Percentiles rank a stretch among this genome's conserved stretches.
Conservation (phyloP, 64 coral and sea anemone species). For the Dendronephthya gigantea region DNA sequence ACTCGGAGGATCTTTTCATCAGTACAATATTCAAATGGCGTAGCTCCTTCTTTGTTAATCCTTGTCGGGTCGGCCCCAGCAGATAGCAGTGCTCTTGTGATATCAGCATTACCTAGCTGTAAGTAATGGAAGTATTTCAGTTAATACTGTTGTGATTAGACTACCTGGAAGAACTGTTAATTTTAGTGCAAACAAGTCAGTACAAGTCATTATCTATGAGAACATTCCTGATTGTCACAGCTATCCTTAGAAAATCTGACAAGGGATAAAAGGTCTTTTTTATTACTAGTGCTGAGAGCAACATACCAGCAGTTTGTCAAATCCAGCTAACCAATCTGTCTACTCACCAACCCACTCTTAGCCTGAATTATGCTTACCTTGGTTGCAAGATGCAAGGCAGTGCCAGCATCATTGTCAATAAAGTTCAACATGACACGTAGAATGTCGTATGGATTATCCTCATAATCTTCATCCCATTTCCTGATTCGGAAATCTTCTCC, state of each 20-base stretch:
- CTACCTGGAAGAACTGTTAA: too few species aligned
- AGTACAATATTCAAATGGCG: slow-evolving; percentile 86
- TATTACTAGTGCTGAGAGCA: too few species aligned
- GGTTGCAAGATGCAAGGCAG: slow-evolving; percentile 83
- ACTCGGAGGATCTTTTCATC: slow-evolving; percentile 67
- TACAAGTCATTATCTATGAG: too few species aligned
- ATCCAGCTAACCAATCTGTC: too few species aligned
- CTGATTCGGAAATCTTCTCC: slow-evolving; percentile 43
- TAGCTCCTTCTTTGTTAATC: slow-evolving; percentile 79
- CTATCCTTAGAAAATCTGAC: too few species aligned
- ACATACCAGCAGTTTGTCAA: too few species aligned
- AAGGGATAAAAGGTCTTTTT: too few species aligned
- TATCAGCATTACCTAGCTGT: slow-evolving; percentile 72
- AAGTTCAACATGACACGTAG: slow-evolving; percentile 88
- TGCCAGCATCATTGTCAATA: slow-evolving; percentile 89
- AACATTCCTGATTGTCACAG: too few species aligned
- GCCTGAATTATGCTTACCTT: slow-evolving; percentile 43
- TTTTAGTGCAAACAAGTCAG: too few species aligned
- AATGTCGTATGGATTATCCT: slow-evolving; percentile 82
- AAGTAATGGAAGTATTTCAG: too few species aligned
- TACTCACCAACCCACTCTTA: too few species aligned
- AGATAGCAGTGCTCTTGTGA: slow-evolving; percentile 61
- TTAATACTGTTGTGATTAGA: too few species aligned
- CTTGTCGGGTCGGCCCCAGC: slow-evolving; percentile 94
- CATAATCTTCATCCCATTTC: slow-evolving; percentile 81